phyloP scores from a whole-genome alignment of 2,797 vertebrate genomes.

The Chromis chromis region DNA sequence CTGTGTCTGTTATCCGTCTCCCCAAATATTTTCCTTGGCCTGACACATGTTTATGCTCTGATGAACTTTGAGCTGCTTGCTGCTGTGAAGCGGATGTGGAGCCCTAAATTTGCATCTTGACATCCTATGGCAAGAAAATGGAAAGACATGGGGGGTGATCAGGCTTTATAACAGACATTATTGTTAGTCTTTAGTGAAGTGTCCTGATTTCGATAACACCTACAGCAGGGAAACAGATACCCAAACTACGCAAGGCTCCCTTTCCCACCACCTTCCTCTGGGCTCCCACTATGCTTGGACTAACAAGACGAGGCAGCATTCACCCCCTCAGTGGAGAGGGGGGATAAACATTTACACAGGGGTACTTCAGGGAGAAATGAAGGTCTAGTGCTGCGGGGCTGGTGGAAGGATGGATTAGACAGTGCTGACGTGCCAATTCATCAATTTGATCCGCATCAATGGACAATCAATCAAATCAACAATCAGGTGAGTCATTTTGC shows the following conservation, averaged over 20 bases:
- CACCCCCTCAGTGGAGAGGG: constrained; percentile 22
- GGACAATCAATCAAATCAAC: too few species aligned
- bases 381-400: neutral
- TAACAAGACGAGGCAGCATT: constrained; percentile 33
- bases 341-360: constrained; percentile 54
- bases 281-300: constrained; percentile 39
- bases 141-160: constrained; percentile 45
- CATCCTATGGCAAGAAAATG: constrained; percentile 64
- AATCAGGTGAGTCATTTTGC: too few species aligned
- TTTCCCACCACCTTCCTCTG: neutral
- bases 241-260: constrained; percentile 2
- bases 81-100: constrained; percentile 62
- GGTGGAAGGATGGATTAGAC: neutral
- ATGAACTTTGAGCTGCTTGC: constrained; percentile 61
- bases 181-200: constrained; percentile 26
- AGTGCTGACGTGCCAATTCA: neutral
- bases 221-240: constrained; percentile 26
- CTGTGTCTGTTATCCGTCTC: constrained; percentile 61
- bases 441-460: neutral
- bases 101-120: constrained; percentile 64
- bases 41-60: constrained; percentile 73
- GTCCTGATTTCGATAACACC: constrained; percentile 38
- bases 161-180: constrained; percentile 29
- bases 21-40: constrained; percentile 79
- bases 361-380: constrained; percentile 19